Base-by-base conservation (phyloP, 2,113 vertebrate genomes). In the Dasypus novemcinctus region DNA sequence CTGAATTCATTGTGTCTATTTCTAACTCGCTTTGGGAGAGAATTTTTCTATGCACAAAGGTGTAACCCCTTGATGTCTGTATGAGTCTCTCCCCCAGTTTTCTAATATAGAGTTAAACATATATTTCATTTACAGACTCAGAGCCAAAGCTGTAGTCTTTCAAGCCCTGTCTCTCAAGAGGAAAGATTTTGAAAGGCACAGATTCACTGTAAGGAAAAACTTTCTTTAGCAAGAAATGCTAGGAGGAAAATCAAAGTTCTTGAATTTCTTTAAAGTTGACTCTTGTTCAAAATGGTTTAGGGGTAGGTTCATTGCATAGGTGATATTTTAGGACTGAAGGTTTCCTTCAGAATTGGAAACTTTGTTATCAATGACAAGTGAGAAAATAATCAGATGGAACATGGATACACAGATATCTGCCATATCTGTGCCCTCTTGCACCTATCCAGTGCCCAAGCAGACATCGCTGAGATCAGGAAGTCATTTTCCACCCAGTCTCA, bases 1-100 rank as follows among this genome's bases (percentile, higher is more conserved):
- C 63, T 97, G 93, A 95, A 97, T 98, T 93, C 92, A 97, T 96
- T 89, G 92, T 69, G 61, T 87, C 90, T 97, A 74, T 46, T 96
- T 87, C 96, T 81, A 85, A 84, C 66, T 33, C 18, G 7, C 79
- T 61, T 63, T 64, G 43, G 72, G 80, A 76, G 93, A 80, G 36
- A 87, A 88, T 68, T 96, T 95, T 94, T 94, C 72, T 96, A 54
- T 64, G 94, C 87, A 75, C 27, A 78, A 36, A 80, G 83, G 54
- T 87, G 29, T 97, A 97, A 97, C 86, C 84, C 93, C 46, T 96
- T 95, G 68, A 43, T 91, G 82, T 14, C 93, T 92, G 90, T 2
- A 15, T 78, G 75, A 63, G 21, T 74, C 41, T 84, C 49, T 31
- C 21, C 27, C 54, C 20, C 25, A 46, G 0, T 3, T 81, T 96